Conservation (phyloP, 2,888 invertebrate species). For the Hirtodrosophila trivittata region DNA sequence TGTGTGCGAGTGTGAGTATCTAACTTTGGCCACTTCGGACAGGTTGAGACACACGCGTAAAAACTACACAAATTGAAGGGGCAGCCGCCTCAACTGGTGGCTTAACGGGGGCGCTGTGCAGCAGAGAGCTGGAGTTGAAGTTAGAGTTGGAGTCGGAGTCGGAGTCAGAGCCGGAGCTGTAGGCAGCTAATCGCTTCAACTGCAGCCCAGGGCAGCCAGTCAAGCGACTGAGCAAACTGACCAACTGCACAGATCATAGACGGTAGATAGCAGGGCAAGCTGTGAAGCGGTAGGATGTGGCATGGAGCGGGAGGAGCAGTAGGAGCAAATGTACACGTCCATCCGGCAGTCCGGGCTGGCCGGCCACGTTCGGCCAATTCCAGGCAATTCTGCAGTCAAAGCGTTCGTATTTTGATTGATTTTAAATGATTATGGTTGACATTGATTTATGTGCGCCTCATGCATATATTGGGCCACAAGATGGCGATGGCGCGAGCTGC, state of each 20-base stretch:
- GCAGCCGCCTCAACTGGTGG: slow-evolving; percentile 35
- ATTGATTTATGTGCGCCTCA: slow-evolving; percentile 82
- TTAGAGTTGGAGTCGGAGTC: slow-evolving; percentile 19
- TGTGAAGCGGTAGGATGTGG: slow-evolving; percentile 9
- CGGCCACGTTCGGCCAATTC: slow-evolving; percentile 79
- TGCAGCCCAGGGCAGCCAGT: slow-evolving; percentile 57
- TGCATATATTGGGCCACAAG: slow-evolving; percentile 81
- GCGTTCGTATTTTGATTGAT: slow-evolving; percentile 83
- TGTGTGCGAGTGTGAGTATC: slow-evolving; percentile 56
- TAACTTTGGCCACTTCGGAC: slow-evolving; percentile 69
- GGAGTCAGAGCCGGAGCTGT: slow-evolving; percentile 29
- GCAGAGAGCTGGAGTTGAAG: slow-evolving; percentile 20
- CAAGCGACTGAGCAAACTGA: slow-evolving; percentile 48
- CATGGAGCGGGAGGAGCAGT: slow-evolving; percentile 4
- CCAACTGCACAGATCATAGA: slow-evolving; percentile 81
- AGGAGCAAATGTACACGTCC: slow-evolving; percentile 63
- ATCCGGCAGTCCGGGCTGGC: slow-evolving; percentile 37
- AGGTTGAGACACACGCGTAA: slow-evolving; percentile 80
- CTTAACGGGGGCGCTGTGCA: slow-evolving; percentile 45
- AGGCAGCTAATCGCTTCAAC: slow-evolving; percentile 73
- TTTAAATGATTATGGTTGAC: slow-evolving; percentile 83
- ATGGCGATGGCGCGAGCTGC: slow-evolving; percentile 59
- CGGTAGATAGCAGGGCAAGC: slow-evolving; percentile 74
- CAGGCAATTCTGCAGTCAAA: slow-evolving; percentile 81
- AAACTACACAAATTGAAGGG: slow-evolving; percentile 75